Conservation (phyloP, 2,113 vertebrate species). For the Strix aluco region DNA sequence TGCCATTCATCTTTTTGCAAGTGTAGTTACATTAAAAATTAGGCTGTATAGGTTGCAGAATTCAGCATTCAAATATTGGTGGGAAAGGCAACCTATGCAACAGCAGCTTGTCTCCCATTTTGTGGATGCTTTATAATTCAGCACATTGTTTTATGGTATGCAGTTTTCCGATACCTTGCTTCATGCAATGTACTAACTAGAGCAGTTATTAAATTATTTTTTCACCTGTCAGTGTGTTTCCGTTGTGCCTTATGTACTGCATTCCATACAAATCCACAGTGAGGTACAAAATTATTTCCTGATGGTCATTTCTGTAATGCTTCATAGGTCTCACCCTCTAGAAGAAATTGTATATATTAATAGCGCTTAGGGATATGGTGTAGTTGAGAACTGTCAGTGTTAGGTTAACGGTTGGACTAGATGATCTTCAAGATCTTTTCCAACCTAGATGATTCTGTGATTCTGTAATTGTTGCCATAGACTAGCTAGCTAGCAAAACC, state of each 20-base stretch:
- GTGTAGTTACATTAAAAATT: background rate
- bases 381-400: too few species aligned
- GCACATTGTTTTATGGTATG: background rate
- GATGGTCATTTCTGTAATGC: background rate
- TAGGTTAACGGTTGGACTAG: too few species aligned
- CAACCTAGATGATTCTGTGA: too few species aligned
- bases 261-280: background rate
- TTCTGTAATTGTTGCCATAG: background rate
- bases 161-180: background rate
- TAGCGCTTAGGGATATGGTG: too few species aligned
- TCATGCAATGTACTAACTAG: background rate
- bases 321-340: background rate
- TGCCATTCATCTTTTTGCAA: background rate
- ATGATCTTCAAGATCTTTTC: too few species aligned
- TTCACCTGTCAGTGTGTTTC: background rate
- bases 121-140: background rate
- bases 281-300: background rate
- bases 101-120: background rate
- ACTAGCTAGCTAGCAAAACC: background rate
- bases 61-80: background rate
- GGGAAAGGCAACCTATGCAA: background rate
- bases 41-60: background rate
- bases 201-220: background rate
- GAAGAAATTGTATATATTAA: background rate
- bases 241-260: background rate